Evolutionary conservation across 2,113 vertebrate genomes (phyloP).

Genomic region (Cyanoderma ruficeps): DNA sequence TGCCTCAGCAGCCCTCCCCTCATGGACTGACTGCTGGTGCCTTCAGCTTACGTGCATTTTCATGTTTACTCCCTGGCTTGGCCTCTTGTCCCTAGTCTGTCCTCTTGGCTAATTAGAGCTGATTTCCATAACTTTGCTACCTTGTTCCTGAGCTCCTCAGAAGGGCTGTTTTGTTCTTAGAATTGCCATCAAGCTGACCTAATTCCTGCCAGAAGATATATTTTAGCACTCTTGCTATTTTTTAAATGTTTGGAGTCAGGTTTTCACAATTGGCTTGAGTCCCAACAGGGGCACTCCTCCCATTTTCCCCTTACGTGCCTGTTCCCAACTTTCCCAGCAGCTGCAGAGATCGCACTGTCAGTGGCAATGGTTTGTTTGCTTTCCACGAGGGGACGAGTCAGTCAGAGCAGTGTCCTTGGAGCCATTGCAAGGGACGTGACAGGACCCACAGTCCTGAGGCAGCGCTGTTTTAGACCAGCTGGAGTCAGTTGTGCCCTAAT

Average conservation of each 20-base stretch:
- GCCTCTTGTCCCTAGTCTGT: neutral
- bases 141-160: neutral
- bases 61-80: neutral
- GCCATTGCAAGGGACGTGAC: neutral
- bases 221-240: neutral
- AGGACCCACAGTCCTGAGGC: neutral
- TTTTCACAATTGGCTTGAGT: neutral
- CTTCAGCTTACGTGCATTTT: neutral
- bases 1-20: neutral
- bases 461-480: neutral
- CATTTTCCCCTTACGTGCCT: neutral
- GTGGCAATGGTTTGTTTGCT: neutral
- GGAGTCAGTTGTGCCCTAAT: neutral
- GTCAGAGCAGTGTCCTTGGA: neutral
- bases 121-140: neutral
- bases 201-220: constrained; percentile 15
- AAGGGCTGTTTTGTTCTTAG: neutral
- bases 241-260: neutral
- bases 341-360: accelerated
- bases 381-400: neutral
- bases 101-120: neutral
- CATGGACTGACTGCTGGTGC: neutral
- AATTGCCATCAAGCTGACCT: neutral
- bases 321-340: neutral
- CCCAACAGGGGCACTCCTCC: neutral